Evolutionary conservation across 2,113 vertebrate species (phyloP).

Genomic region (Columbina picui): DNA sequence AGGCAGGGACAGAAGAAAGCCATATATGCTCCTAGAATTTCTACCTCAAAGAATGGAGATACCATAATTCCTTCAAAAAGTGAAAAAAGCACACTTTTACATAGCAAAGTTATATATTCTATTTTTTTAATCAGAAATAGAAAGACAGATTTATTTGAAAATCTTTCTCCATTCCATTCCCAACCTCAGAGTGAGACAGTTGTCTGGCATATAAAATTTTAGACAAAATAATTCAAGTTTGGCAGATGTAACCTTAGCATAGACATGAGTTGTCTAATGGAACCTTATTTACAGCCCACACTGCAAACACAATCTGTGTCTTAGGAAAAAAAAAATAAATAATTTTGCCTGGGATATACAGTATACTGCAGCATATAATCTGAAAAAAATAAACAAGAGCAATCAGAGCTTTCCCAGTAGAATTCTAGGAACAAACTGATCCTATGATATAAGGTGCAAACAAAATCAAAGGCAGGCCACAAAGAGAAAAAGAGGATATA

Average conservation of each 20-base stretch:
- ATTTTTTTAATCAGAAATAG: background rate
- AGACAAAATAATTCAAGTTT: background rate
- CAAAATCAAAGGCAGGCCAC: background rate
- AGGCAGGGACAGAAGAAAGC: background rate
- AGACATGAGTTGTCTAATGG: background rate
- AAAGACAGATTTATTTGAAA: background rate
- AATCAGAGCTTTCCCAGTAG: background rate
- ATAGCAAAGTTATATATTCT: background rate
- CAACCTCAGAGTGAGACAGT: background rate
- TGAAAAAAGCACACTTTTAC: background rate
- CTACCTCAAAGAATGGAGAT: background rate
- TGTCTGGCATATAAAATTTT: background rate
- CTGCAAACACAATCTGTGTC: background rate
- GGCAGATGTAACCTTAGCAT: background rate
- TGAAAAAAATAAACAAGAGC: background rate
- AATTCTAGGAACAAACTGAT: background rate
- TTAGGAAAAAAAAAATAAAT: background rate
- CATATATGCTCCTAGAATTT: background rate
- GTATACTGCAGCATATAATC: background rate
- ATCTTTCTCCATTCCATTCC: background rate
- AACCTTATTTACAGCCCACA: background rate
- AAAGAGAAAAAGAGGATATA: constrained; percentile 13
- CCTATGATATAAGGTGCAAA: background rate
- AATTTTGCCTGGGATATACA: background rate
- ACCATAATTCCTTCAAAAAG: background rate